These are phyloP conservation scores for Penaeus chinensis DNA, from an alignment of 1,140 invertebrate genomes.

Conservation along the genomic window DNA sequence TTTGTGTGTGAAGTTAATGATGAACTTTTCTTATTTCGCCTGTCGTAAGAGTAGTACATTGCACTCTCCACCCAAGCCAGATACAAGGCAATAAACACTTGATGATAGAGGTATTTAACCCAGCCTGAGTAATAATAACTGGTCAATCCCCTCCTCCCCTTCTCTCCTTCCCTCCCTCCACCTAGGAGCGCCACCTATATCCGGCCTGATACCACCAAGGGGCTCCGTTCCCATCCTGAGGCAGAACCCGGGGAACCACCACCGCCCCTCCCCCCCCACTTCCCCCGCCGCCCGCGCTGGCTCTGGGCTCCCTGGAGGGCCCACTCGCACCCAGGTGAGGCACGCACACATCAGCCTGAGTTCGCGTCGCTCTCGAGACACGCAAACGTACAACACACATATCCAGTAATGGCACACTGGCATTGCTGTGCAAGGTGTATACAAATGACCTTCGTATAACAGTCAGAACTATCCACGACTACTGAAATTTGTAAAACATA, in stretches of 20 bases:
- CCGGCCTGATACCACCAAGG: slow-evolving; percentile 38
- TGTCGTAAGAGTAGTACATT: too few relatives aligned
- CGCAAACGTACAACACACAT: neutral
- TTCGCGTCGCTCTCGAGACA: neutral
- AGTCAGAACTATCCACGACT: too few relatives aligned
- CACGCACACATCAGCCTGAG: neutral
- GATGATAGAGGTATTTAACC: neutral
- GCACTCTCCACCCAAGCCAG: too few relatives aligned
- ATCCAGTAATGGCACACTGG: neutral
- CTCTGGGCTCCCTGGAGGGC: slow-evolving; percentile 50
- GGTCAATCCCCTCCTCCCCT: neutral
- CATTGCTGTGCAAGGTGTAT: too few relatives aligned
- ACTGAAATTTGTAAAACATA: too few relatives aligned
- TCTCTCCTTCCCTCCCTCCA: slow-evolving; percentile 23
- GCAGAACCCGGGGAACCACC: slow-evolving; percentile 24
- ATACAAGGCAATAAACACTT: too few relatives aligned
- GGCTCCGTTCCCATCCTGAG: slow-evolving; percentile 36
- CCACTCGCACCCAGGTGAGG: slow-evolving; percentile 42
- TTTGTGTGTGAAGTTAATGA: neutral
- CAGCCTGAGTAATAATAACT: neutral
- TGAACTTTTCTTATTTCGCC: too few relatives aligned
- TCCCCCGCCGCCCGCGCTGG: slow-evolving; percentile 40
- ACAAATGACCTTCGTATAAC: neutral
- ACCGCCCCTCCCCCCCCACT: slow-evolving; percentile 27
- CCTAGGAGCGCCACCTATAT: slow-evolving; percentile 50